Percentiles rank a stretch among this genome's conserved stretches.
Evolutionary conservation across 2,797 vertebrate genomes (phyloP).

Genomic region (Trichosurus vulpecula): DNA sequence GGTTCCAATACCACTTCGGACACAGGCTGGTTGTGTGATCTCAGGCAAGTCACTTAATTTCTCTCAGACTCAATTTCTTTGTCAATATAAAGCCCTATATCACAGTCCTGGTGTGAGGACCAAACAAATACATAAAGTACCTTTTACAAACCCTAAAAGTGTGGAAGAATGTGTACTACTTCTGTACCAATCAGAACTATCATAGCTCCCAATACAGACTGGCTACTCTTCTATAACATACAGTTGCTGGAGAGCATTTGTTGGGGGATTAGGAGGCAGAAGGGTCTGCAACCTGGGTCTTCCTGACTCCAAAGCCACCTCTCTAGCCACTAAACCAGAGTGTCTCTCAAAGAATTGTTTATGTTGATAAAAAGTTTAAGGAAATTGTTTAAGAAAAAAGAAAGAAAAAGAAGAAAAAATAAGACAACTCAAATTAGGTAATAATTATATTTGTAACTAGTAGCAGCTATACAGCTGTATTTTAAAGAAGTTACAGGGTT

Average conservation of each 20-base stretch:
- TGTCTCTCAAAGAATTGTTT: too few relatives aligned
- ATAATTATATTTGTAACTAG: background rate
- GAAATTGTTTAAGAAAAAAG: too few relatives aligned
- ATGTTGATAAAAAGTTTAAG: too few relatives aligned
- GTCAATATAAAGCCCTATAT: background rate
- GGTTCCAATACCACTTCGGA: background rate
- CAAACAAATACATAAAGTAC: too few relatives aligned
- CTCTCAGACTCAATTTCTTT: background rate
- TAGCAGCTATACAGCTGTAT: too few relatives aligned
- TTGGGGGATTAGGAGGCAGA: too few relatives aligned
- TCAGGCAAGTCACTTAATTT: background rate
- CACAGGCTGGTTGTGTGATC: background rate
- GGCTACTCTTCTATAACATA: background rate
- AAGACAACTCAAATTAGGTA: background rate
- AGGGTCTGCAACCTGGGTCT: too few relatives aligned
- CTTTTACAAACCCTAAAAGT: too few relatives aligned
- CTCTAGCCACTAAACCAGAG: too few relatives aligned
- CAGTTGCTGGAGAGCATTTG: too few relatives aligned
- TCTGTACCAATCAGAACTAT: background rate
- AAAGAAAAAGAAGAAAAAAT: background rate
- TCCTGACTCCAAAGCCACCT: too few relatives aligned
- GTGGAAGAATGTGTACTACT: background rate
- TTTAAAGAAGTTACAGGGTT: background rate
- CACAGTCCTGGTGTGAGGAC: background rate
- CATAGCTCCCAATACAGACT: background rate